Percentiles rank a stretch among this genome's conserved stretches.
These are phyloP conservation scores for Metaphire vulgaris DNA, from an alignment of 1,140 invertebrate species.

Conservation along the genomic window DNA sequence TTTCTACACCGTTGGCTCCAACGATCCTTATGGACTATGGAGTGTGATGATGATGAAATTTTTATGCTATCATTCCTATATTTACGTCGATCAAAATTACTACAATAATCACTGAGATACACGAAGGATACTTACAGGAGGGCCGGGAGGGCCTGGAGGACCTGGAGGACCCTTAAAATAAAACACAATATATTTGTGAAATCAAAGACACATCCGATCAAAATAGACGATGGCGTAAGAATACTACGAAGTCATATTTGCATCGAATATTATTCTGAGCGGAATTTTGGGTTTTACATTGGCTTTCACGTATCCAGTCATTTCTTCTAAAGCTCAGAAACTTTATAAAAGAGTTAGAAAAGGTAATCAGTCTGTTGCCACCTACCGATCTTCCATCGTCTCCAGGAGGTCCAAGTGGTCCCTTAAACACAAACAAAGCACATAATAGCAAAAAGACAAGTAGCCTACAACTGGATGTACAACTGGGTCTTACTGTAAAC, in stretches of 20 bases:
- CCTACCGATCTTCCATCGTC: conserved; percentile 19
- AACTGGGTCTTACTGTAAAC: too few relatives aligned
- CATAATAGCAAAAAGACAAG: conserved; percentile 4
- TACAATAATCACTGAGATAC: too few relatives aligned
- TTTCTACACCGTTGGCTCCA: too few relatives aligned
- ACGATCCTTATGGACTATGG: too few relatives aligned
- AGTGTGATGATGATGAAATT: too few relatives aligned
- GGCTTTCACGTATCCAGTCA: not conserved
- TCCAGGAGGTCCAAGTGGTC: conserved; percentile 12
- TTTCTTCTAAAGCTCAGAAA: not conserved
- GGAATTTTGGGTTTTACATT: not conserved
- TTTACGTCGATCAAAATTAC: too few relatives aligned
- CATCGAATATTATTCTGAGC: not conserved
- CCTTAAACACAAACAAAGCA: conserved; percentile 8
- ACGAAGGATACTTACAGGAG: conserved; percentile 5
- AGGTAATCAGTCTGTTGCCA: too few relatives aligned
- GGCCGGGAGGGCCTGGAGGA: conserved; percentile 16
- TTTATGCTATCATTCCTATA: too few relatives aligned
- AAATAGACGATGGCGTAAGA: not conserved
- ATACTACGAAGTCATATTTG: not conserved
- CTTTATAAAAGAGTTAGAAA: too few relatives aligned
- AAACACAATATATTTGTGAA: not conserved
- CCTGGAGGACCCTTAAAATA: conserved; percentile 14
- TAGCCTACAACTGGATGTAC: not conserved
- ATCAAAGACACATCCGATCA: not conserved